Conservation (phyloP, 2,797 vertebrate genomes). For the Urocyon cinereoargenteus region DNA sequence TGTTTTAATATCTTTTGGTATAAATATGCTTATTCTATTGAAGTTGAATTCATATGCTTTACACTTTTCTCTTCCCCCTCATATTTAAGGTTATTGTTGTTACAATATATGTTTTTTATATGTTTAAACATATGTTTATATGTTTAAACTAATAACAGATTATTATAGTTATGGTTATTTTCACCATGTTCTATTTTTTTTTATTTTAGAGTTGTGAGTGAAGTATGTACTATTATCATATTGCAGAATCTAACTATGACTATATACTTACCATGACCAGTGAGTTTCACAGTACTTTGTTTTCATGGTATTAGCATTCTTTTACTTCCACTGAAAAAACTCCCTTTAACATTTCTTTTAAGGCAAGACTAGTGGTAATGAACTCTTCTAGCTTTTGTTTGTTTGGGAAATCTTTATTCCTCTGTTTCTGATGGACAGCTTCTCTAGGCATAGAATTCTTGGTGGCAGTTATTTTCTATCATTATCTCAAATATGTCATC, state of each 20-base stretch:
- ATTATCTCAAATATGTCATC: neutral
- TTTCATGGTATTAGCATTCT: neutral
- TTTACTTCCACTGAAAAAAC: neutral
- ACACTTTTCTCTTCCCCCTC: neutral
- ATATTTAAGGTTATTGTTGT: neutral
- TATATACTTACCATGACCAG: neutral
- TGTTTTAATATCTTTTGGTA: neutral
- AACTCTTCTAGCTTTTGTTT: neutral
- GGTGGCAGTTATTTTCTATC: neutral
- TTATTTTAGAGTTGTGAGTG: neutral
- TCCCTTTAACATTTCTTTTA: neutral
- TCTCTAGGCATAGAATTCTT: neutral
- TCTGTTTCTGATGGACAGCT: neutral
- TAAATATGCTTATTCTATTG: neutral
- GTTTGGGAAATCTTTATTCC: neutral
- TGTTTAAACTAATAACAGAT: neutral
- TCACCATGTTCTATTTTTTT: neutral
- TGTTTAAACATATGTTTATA: too few species aligned
- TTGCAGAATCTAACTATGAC: neutral
- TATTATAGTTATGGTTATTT: neutral
- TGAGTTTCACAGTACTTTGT: neutral
- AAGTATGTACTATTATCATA: neutral
- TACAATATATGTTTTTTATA: neutral
- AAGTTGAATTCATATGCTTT: neutral
- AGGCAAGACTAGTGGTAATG: neutral